These are phyloP conservation scores for Zosterops pallidus DNA, from an alignment of 2,113 vertebrate genomes.

Conservation along the genomic window DNA sequence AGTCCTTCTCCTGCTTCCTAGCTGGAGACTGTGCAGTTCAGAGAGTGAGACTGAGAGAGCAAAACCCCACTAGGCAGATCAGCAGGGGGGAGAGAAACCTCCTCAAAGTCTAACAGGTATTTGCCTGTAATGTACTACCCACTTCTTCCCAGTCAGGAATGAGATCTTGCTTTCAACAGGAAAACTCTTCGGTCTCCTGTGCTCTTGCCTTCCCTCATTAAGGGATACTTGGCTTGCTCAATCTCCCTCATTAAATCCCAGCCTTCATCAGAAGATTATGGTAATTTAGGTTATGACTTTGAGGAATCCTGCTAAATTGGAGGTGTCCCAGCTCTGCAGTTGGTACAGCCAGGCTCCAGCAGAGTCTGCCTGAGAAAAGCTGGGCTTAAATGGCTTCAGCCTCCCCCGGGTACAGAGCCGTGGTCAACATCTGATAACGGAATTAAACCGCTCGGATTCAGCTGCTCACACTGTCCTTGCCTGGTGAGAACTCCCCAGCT, in stretches of 20 bases:
- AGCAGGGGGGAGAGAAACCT: conserved; percentile 7
- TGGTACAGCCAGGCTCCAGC: not conserved
- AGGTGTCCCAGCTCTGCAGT: not conserved
- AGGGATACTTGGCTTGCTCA: not conserved
- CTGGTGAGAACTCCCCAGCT: not conserved
- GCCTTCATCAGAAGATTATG: not conserved
- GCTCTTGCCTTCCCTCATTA: not conserved
- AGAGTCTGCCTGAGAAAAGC: not conserved
- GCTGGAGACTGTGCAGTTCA: conserved; percentile 1
- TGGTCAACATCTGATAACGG: accelerated
- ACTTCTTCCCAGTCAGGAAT: not conserved
- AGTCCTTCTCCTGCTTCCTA: not conserved
- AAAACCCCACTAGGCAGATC: conserved; percentile 12
- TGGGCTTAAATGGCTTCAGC: not conserved
- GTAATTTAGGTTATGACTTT: not conserved
- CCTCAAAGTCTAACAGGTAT: not conserved
- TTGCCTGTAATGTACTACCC: not conserved
- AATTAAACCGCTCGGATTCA: not conserved
- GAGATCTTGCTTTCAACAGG: not conserved
- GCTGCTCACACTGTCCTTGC: not conserved
- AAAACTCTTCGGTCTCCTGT: not conserved
- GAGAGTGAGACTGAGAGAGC: conserved; percentile 11
- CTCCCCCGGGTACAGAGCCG: accelerated
- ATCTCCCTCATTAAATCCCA: not conserved
- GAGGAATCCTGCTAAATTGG: not conserved